phyloP scores from a whole-genome alignment of 1,140 invertebrate genomes.

The Camponotus floridanus region DNA sequence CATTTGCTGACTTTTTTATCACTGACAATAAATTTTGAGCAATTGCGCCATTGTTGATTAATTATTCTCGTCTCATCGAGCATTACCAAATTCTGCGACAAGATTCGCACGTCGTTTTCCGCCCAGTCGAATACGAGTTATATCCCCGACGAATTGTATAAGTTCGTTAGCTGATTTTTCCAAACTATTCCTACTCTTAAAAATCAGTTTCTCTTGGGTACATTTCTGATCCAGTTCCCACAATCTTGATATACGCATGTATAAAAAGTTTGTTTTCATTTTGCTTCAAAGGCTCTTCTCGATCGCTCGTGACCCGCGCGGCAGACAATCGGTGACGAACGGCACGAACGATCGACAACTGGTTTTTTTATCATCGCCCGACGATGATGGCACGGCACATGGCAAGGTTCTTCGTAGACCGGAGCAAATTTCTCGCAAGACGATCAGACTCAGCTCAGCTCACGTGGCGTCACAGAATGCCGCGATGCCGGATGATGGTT shows the following conservation, averaged over 20 bases:
- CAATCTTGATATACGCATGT: constrained; percentile 17
- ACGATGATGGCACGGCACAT: constrained; percentile 13
- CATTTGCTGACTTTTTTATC: neutral
- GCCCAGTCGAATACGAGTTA: neutral
- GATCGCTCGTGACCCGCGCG: neutral
- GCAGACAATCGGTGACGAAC: neutral
- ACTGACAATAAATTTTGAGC: constrained; percentile 33
- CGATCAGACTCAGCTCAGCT: constrained; percentile 77
- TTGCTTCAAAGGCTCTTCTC: neutral
- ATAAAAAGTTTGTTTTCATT: constrained; percentile 13
- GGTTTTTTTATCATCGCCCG: constrained; percentile 9
- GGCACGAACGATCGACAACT: neutral
- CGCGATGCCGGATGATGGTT: constrained; percentile 76
- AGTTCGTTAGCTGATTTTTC: neutral
- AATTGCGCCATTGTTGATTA: constrained; percentile 32
- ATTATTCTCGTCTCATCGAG: constrained; percentile 9
- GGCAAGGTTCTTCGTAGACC: constrained; percentile 52
- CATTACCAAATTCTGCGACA: constrained; percentile 1
- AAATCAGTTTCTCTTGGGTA: neutral
- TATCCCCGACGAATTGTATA: neutral
- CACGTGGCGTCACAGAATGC: constrained; percentile 75
- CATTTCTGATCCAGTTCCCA: neutral
- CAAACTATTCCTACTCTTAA: no score
- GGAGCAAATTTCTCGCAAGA: constrained; percentile 45
- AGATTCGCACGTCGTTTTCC: neutral